phyloP scores from a whole-genome alignment of 2,113 vertebrate genomes.

The Heptranchias perlo region DNA sequence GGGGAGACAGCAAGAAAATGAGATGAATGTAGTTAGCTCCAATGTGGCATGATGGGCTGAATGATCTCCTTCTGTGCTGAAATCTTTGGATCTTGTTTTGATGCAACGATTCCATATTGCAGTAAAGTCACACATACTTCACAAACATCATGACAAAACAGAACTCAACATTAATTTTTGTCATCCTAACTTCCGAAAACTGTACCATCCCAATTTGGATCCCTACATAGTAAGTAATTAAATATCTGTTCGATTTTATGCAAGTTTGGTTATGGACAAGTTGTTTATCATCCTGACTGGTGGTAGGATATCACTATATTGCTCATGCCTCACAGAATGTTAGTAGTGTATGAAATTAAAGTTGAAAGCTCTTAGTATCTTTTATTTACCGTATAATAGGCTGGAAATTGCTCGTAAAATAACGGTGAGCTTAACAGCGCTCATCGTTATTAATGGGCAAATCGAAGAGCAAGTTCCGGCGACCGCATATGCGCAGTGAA shows the following conservation, averaged over 20 bases:
- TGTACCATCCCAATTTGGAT: not conserved
- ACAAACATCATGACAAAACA: not conserved
- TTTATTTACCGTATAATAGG: too few species aligned
- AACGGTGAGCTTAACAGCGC: too few species aligned
- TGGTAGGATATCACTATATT: too few species aligned
- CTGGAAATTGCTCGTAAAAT: too few species aligned
- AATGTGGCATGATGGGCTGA: not conserved
- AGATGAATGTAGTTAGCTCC: not conserved
- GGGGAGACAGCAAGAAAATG: not conserved
- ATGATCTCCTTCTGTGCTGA: not conserved
- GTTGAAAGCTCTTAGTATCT: too few species aligned
- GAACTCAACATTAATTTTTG: not conserved
- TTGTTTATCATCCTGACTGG: too few species aligned
- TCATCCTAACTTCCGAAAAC: not conserved
- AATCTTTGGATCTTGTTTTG: not conserved
- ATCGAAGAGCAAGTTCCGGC: too few species aligned
- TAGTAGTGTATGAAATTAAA: too few species aligned
- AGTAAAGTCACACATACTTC: not conserved
- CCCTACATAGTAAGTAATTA: not conserved
- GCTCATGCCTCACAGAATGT: too few species aligned
- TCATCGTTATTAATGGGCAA: too few species aligned
- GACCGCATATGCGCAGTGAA: too few species aligned
- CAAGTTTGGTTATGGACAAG: too few species aligned
- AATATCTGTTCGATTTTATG: not conserved
- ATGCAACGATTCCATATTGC: not conserved